Evolutionary conservation across 2,797 vertebrate genomes (phyloP).

Genomic region (Sebastiscus tertius): DNA sequence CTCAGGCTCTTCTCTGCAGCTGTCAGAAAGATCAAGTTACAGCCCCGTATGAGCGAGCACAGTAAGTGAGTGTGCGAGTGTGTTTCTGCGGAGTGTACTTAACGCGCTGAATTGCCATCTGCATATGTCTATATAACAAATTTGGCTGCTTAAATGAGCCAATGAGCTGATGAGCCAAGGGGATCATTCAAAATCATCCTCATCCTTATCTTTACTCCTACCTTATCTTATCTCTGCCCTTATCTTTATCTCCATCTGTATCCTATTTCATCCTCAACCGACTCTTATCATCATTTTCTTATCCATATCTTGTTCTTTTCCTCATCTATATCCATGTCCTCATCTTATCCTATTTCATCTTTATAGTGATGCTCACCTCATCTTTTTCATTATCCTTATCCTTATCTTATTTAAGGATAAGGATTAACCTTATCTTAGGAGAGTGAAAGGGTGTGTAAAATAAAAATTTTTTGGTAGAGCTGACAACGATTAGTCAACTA

Average conservation of each 20-base stretch:
- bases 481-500: no score
- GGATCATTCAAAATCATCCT: neutral
- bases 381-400: neutral
- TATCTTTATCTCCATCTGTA: neutral
- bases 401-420: neutral
- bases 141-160: slow-evolving; percentile 30
- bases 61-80: slow-evolving; percentile 9
- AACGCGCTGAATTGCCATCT: slow-evolving; percentile 44
- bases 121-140: slow-evolving; percentile 45
- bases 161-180: slow-evolving; percentile 1
- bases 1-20: slow-evolving; percentile 63
- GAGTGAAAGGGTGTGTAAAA: neutral
- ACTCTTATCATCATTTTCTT: neutral
- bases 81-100: slow-evolving; percentile 37
- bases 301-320: neutral
- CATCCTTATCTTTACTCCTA: neutral
- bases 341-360: neutral
- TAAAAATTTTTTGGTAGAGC: neutral
- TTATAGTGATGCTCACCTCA: neutral
- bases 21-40: slow-evolving; percentile 66
- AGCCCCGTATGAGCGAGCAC: slow-evolving; percentile 45
- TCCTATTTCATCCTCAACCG: neutral
- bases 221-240: neutral
- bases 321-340: neutral
- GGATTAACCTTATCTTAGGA: neutral